A percentile compares a stretch with the other conserved stretches of the same genome.
Conservation (phyloP, 2,797 vertebrate species). For the Gymnopithys bicolor region DNA sequence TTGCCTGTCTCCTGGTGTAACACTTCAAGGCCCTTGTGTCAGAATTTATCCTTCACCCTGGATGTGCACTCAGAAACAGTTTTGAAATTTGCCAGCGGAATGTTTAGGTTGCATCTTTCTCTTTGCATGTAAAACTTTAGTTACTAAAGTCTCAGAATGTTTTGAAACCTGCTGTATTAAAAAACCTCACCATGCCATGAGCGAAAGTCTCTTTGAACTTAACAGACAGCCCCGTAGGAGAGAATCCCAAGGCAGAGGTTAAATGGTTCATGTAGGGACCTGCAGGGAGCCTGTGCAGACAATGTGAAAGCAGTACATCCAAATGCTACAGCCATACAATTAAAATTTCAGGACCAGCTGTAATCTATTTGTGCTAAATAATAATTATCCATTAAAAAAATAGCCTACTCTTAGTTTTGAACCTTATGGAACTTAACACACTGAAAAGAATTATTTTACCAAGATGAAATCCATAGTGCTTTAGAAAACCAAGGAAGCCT, state of each 20-base stretch:
- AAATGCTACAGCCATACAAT: neutral
- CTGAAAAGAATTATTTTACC: neutral
- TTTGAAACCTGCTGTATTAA: neutral
- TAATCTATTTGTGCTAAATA: neutral
- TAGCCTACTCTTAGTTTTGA: neutral
- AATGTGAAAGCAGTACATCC: neutral
- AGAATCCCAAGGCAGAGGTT: neutral
- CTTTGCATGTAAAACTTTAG: neutral
- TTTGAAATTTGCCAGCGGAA: neutral
- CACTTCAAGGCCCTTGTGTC: neutral
- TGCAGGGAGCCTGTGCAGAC: neutral
- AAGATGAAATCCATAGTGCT: neutral
- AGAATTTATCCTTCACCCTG: neutral
- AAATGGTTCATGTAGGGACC: neutral
- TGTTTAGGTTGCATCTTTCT: neutral
- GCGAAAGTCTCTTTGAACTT: neutral
- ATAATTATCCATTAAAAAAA: neutral
- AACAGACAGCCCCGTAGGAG: neutral
- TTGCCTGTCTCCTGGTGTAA: neutral
- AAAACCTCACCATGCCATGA: neutral
- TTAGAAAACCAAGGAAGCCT: neutral
- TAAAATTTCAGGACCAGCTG: neutral
- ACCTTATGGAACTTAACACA: accelerated
- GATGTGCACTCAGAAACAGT: neutral
- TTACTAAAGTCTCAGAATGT: neutral